A percentile compares a stretch with the other conserved stretches of the same genome.
These are phyloP conservation scores for Euleptes europaea DNA, from an alignment of 2,113 vertebrate species.

Conservation along the genomic window DNA sequence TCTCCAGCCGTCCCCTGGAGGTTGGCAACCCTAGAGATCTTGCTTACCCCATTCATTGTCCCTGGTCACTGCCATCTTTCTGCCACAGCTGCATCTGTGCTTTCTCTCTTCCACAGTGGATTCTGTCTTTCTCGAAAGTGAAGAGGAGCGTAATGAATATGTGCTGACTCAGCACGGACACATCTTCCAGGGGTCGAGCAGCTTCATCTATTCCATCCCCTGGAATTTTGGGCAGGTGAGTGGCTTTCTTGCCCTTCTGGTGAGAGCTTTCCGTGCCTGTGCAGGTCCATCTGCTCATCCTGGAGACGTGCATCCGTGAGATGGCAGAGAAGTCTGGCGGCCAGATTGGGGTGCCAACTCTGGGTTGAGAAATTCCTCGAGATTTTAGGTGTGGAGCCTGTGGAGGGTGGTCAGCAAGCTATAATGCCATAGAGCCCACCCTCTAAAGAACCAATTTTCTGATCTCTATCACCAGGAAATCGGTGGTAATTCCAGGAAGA, in stretches of 20 bases:
- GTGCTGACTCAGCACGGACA: conserved; percentile 88
- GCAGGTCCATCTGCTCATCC: not conserved
- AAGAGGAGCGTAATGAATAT: conserved; percentile 80
- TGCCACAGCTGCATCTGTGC: not conserved
- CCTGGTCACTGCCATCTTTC: not conserved
- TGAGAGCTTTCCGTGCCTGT: not conserved
- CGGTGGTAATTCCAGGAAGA: too few relatives aligned
- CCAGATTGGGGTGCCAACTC: too few relatives aligned
- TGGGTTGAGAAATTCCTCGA: too few relatives aligned
- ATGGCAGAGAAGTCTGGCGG: not conserved
- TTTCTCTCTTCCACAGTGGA: conserved; percentile 76
- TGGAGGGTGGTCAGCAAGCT: too few relatives aligned
- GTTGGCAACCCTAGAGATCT: not conserved
- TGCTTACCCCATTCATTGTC: too few relatives aligned
- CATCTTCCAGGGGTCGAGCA: conserved; percentile 81
- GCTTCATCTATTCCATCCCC: conserved; percentile 69
- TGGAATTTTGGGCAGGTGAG: conserved; percentile 96
- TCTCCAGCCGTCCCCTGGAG: too few relatives aligned
- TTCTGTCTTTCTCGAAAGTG: conserved; percentile 79
- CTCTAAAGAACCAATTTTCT: too few relatives aligned
- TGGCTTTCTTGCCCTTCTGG: not conserved
- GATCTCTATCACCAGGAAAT: too few relatives aligned
- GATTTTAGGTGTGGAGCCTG: too few relatives aligned
- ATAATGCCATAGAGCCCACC: too few relatives aligned
- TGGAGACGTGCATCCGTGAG: not conserved